Base-by-base conservation (phyloP, 2,797 vertebrate species). In the Diceros bicornis region DNA sequence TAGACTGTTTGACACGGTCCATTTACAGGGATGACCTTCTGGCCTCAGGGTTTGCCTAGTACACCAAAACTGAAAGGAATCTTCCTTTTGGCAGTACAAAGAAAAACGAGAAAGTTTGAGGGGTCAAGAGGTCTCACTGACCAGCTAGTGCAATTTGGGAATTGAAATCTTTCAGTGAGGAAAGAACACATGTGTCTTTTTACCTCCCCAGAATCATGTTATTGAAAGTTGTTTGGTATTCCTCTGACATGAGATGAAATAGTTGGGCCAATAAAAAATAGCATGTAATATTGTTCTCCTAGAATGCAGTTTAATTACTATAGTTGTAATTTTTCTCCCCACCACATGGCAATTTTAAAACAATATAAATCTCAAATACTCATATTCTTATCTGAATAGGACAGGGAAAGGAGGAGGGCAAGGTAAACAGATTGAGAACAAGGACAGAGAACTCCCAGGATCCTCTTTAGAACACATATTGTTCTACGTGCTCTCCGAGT, bases 81-180 rank as follows among this genome's bases (percentile, higher is more conserved):
- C 50, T 62, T 68, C 47, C 20, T 61, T 90, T n/a, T 44, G 18
- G 11, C 2, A 52, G 17, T 21, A 55, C 3, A 47, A 50, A 82
- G n/a, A 72, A 84, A 96, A 95, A 71, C 27, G 17, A 89, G 92
- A 94, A 96, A 6, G 8, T 50, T 62, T 23, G 55, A 79, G 34
- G 9, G 59, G 7, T 55, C 52, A 89, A 66, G 32, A 68, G 37
- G 17, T 89, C 44, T 92, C 81, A 66, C 18, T 92, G 68, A 64
- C n/a, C n/a, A 52, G 27, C 25, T 52, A 66, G 84, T 7, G 4
- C 29, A 88, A 44, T 34, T 41, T 74, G 44, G 41, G 68, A 75
- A 69, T 0, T 34, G 27, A 90, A 95, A 57, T 79, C 0, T 81
- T 87, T 50, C 69, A 74, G 44, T 29, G 16, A 89, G 68, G 34